Evolutionary conservation across 2,797 vertebrate species (phyloP), one percentile per base, ranked within the genome.

Genomic region (Geotrypetes seraphini): DNA sequence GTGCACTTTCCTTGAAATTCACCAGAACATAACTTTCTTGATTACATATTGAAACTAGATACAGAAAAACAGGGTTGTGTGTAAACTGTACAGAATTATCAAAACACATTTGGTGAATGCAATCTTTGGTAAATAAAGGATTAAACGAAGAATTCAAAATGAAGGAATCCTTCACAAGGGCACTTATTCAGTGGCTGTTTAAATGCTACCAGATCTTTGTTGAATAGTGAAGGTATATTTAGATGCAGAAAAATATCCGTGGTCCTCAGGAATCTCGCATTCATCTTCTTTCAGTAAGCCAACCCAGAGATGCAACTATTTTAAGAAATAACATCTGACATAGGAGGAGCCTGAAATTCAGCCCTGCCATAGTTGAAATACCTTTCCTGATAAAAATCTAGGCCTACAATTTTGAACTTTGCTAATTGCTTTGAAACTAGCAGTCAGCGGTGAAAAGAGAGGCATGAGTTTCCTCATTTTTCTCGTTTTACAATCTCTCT

Each of bases 341-440:
- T 40, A 21, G 25, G 49, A 57, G 54, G 32, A 64, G 59, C 42
- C 48, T 54, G 50, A 62, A 63, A 63, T 61, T 55, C 47, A 46
- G 51, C 44, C 50, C 36, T 34, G 18, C 21, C 60, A 69, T 59
- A 70, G 24, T 41, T 63, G 44, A 60, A 66, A 72, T 66, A 26
- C 49, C 36, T 49, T 40, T 36, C 1, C 8, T 1, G 5, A 9
- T 12, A 27, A 47, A 33, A 45, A 36, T 19, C 11, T 24, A 15
- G 28, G 17, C 17, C 45, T 22, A 21, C 9, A 46, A 46, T 24
- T n/a, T 19, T 10, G 6, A 47, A 22, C 28, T 29, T 25, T 43
- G 12, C 16, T 29, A 28, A 19, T 30, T 1, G 1, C 8, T 47
- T 20, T 34, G 12, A 28, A 15, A n/a, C n/a, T n/a, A n/a, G n/a